Evolutionary conservation across 1,140 invertebrate species (phyloP).

Genomic region (Neocloeon triangulifer): DNA sequence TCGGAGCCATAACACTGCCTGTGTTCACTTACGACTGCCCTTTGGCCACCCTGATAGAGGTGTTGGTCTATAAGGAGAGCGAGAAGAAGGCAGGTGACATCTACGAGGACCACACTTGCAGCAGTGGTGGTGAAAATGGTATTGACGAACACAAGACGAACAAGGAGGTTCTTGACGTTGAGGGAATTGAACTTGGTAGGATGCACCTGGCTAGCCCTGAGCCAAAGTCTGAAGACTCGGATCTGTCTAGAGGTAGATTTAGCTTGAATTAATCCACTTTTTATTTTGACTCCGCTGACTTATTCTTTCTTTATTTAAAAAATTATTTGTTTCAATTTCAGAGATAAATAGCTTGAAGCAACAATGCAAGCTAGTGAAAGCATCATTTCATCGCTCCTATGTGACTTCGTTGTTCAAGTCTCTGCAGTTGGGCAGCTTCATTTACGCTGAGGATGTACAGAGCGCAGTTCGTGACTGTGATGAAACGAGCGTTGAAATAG

Average conservation of each 20-base stretch:
- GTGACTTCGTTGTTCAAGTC: constrained; percentile 38
- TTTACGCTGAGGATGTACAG: constrained; percentile 40
- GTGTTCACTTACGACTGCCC: constrained; percentile 49
- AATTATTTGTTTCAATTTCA: no score
- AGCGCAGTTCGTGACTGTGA: constrained; percentile 52
- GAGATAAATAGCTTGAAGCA: constrained; percentile 29
- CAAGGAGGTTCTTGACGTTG: constrained; percentile 16
- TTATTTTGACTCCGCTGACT: no score
- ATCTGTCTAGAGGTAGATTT: constrained; percentile 9
- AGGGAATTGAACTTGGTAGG: constrained; percentile 6
- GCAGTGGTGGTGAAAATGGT: no score
- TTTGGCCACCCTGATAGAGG: constrained; percentile 28
- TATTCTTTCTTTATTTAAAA: no score
- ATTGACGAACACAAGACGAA: no score
- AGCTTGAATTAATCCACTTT: constrained; percentile 1
- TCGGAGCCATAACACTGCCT: constrained; percentile 24
- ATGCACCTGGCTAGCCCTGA: constrained; percentile 10
- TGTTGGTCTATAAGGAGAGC: constrained; percentile 25
- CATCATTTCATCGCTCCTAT: constrained; percentile 41
- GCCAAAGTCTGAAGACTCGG: constrained; percentile 13
- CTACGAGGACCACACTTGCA: no score
- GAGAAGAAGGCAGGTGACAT: constrained; percentile 15
- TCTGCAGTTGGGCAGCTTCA: constrained; percentile 28
- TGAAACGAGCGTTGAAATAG: constrained; percentile 41
- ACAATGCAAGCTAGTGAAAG: constrained; percentile 32